Evolutionary conservation across 2,113 vertebrate species (phyloP).

Genomic region (Perccottus glenii): DNA sequence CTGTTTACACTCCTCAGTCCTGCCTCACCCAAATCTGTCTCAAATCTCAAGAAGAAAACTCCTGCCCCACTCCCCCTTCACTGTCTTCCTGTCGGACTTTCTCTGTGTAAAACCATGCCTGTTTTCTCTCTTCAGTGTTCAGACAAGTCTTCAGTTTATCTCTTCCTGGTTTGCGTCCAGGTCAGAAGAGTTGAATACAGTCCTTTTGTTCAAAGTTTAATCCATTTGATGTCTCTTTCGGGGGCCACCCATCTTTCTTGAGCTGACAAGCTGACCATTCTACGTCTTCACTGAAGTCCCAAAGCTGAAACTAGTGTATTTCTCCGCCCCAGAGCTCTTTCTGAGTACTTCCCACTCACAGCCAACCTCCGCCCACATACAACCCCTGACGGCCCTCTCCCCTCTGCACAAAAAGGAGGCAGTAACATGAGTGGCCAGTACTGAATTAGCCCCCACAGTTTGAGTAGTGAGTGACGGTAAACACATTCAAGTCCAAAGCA

Average conservation of each 20-base stretch:
- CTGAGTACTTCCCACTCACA: slow-evolving; percentile 36
- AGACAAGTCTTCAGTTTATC: slow-evolving; percentile 17
- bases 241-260: background rate
- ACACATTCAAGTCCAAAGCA: slow-evolving; percentile 28
- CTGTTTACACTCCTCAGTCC: background rate
- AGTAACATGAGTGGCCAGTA: slow-evolving; percentile 70
- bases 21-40: background rate
- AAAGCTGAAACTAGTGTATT: slow-evolving; percentile 41
- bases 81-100: slow-evolving; percentile 26
- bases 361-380: slow-evolving; percentile 38
- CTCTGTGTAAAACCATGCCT: slow-evolving; percentile 3
- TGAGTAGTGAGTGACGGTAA: slow-evolving; percentile 24
- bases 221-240: slow-evolving; percentile 8
- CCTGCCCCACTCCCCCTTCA: background rate
- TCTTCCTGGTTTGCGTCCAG: slow-evolving; percentile 3
- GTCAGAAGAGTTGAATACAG: background rate
- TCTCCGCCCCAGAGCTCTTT: slow-evolving; percentile 37
- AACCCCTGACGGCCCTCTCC: slow-evolving; percentile 37
- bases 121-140: slow-evolving; percentile 8
- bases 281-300: slow-evolving; percentile 24
- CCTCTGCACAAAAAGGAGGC: slow-evolving; percentile 45
- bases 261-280: slow-evolving; percentile 10
- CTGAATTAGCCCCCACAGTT: slow-evolving; percentile 68
- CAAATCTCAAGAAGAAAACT: background rate
- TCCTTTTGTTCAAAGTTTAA: background rate